These are phyloP conservation scores for Struthidea cinerea DNA, from an alignment of 2,113 vertebrate species.

Conservation along the genomic window DNA sequence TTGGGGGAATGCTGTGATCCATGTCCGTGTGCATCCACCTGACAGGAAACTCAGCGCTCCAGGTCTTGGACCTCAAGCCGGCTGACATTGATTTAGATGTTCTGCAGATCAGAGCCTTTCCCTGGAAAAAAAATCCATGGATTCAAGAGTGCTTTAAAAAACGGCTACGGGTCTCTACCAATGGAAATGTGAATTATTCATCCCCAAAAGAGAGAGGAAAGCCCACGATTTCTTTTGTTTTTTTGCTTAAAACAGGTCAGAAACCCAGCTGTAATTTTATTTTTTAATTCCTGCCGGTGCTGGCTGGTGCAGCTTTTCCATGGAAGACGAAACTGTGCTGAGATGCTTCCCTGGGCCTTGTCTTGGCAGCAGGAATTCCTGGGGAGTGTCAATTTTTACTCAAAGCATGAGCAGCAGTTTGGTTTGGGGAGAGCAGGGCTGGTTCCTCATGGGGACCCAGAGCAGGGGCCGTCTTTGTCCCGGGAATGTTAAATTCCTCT, in stretches of 20 bases:
- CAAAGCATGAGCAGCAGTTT: fast-evolving
- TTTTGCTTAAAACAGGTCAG: not conserved
- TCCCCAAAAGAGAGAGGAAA: not conserved
- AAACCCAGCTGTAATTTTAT: not conserved
- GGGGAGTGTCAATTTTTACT: not conserved
- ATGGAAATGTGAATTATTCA: not conserved
- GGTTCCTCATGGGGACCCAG: not conserved
- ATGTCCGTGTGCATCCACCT: not conserved
- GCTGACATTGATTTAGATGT: not conserved
- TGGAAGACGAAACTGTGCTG: not conserved
- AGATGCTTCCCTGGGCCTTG: not conserved
- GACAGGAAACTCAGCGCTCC: not conserved
- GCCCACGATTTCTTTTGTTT: fast-evolving
- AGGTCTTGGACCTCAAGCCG: not conserved
- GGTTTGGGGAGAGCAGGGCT: not conserved
- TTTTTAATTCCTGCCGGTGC: not conserved
- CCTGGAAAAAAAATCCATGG: not conserved
- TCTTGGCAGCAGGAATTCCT: not conserved
- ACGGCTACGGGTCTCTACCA: not conserved
- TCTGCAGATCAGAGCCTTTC: not conserved
- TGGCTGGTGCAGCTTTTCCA: not conserved
- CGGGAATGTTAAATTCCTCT: not conserved
- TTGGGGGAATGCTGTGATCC: not conserved
- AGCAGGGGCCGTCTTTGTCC: not conserved
- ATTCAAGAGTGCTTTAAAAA: not conserved